Percentiles rank a stretch among this genome's conserved stretches.
These are phyloP conservation scores for Caradrina kadenii DNA, from an alignment of 2,888 invertebrate genomes.

Conservation along the genomic window DNA sequence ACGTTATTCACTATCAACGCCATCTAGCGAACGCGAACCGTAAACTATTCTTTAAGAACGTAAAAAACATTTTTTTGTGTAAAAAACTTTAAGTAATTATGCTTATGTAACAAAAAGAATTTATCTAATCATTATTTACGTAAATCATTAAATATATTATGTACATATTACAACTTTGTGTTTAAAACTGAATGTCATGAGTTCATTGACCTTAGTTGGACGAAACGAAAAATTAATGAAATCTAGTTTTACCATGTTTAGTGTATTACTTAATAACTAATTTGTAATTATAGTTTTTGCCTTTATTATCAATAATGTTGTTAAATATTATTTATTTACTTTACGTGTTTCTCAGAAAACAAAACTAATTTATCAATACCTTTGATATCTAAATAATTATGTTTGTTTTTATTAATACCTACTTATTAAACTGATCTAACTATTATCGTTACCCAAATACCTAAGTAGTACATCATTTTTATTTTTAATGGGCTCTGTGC, in stretches of 20 bases:
- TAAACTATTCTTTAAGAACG: conserved; percentile 24
- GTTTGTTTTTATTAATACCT: not conserved
- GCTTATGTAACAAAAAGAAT: not conserved
- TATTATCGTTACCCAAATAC: conserved; percentile 6
- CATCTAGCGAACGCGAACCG: conserved; percentile 34
- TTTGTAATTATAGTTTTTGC: not conserved
- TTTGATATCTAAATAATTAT: not conserved
- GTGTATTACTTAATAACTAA: not conserved
- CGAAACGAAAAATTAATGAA: not conserved
- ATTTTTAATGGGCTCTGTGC: conserved; percentile 7
- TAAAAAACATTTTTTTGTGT: not conserved
- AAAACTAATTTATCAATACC: too few species aligned
- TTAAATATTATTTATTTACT: not conserved
- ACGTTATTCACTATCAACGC: conserved; percentile 33
- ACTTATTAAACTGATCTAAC: not conserved
- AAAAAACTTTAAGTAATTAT: conserved; percentile 4
- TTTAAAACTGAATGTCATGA: conserved; percentile 12
- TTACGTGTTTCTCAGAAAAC: not conserved
- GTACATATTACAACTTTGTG: not conserved
- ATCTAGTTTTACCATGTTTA: not conserved
- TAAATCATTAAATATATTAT: not conserved
- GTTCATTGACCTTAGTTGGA: conserved; percentile 25
- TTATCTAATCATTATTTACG: not conserved
- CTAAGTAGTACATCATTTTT: not conserved
- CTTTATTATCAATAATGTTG: not conserved